Evolutionary conservation across 1,140 invertebrate species (phyloP), one percentile per base, ranked within the genome.

Genomic region (Rhagoletis zephyria): DNA sequence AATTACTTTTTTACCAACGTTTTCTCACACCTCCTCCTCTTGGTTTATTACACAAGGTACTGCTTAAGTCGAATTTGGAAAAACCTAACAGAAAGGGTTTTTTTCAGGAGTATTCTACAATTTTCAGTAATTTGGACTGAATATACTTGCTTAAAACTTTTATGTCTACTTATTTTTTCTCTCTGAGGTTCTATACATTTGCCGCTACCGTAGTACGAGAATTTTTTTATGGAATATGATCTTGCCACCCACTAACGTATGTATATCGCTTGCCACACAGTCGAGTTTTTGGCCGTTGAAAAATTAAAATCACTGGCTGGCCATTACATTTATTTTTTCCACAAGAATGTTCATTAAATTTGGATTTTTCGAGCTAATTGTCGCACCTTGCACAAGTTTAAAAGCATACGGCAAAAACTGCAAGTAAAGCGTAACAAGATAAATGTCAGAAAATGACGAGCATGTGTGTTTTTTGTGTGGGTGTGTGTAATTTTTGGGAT

Each of bases 351-450:
- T 56, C 5, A 81, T n/a, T 59, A 56, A 81, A 81, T 19, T 51
- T 14, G 51, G 30, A 45, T 56, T 59, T 81, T 56, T 81, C 5
- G 45, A 48, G 12, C 4, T 63, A 74, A 81, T 86, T 64, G 16
- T 85, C 19, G 63, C 10, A 85, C 67, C 67, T 74, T 12, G 74
- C 48, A 7, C 5, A 81, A 81, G 19, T 19, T 56, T 16, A 56
- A 51, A 16, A 56, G 74, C 74, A 81, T 81, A 81, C 74, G 45
- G 74, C 74, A 56, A 81, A 56, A 81, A 16, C 30, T 81, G 74
- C 74, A 81, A 59, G 45, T 59, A 81, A 81, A 81, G 19, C 48
- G 16, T 81, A 12, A 9, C 4, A 81, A 81, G 19, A 30, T 81
- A 81, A 81, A 81, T 81, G 74, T 81, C 74, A 81, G 14, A 56